These are phyloP conservation scores for Xestia sexstrigata DNA, from an alignment of 2,888 invertebrate species.

Conservation along the genomic window DNA sequence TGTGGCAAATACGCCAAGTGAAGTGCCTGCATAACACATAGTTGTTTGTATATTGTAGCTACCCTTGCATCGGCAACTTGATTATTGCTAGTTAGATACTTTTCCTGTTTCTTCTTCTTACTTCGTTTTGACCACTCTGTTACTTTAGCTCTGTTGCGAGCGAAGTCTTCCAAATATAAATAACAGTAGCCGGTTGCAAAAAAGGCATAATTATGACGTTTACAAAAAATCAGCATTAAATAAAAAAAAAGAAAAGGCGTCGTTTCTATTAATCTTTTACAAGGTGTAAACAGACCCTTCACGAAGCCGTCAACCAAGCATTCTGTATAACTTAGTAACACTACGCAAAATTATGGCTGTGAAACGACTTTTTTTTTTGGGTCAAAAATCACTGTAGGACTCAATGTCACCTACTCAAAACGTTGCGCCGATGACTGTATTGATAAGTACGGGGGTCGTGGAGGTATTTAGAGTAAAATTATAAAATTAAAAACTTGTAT, in stretches of 20 bases:
- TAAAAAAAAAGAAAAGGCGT: too few relatives aligned
- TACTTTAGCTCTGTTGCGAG: conserved; percentile 49
- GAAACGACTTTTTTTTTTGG: too few relatives aligned
- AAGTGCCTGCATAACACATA: conserved; percentile 38
- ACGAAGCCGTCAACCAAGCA: background rate
- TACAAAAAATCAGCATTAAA: too few relatives aligned
- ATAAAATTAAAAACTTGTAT: background rate
- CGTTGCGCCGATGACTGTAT: background rate
- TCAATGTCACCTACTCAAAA: too few relatives aligned
- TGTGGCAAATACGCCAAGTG: conserved; percentile 7
- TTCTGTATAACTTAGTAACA: background rate
- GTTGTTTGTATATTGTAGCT: conserved; percentile 60
- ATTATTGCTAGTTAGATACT: conserved; percentile 61
- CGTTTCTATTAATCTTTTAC: background rate
- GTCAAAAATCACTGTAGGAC: too few relatives aligned
- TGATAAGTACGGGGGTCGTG: background rate
- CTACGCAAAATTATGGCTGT: too few relatives aligned
- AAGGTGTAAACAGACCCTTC: background rate
- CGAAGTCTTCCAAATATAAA: conserved; percentile 36
- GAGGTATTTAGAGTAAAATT: background rate
- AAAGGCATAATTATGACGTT: background rate
- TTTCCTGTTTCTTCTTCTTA: conserved; percentile 51
- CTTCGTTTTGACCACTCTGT: conserved; percentile 56
- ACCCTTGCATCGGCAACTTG: conserved; percentile 65
- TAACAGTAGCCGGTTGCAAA: background rate